Conservation (phyloP, 2,797 vertebrate genomes). For the Diceros bicornis region DNA sequence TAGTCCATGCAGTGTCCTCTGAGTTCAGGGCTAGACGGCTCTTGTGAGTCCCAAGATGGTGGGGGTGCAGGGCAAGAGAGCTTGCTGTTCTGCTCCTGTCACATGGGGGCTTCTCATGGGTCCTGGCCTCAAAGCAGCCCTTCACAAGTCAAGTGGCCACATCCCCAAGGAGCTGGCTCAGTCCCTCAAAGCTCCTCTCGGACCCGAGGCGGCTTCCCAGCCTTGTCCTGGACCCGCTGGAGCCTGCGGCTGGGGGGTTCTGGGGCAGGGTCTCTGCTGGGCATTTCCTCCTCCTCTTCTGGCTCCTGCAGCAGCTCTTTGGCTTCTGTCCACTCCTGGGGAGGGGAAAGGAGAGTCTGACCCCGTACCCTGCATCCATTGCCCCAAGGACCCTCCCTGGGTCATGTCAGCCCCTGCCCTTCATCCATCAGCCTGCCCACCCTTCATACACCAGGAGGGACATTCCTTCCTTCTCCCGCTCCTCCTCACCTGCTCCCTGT, state of each 20-base stretch:
- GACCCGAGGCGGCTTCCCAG: slow-evolving; percentile 73
- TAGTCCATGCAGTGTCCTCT: not conserved
- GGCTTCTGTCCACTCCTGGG: slow-evolving; percentile 94
- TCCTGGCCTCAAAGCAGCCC: not conserved
- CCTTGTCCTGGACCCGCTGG: slow-evolving; percentile 66
- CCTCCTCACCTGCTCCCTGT: slow-evolving; percentile 95
- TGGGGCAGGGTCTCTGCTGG: slow-evolving; percentile 77
- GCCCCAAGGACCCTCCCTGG: not conserved
- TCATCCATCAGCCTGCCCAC: not conserved
- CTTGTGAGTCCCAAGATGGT: not conserved
- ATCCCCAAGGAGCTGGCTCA: slow-evolving; percentile 57
- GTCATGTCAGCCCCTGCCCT: not conserved
- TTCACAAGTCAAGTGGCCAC: slow-evolving; percentile 54
- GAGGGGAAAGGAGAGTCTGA: not conserved
- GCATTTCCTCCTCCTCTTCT: slow-evolving; percentile 54
- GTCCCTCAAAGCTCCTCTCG: slow-evolving; percentile 88
- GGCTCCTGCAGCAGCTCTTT: slow-evolving; percentile 88
- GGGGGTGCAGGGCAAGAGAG: not conserved
- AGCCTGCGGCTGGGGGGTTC: slow-evolving; percentile 73
- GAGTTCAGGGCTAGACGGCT: not conserved
- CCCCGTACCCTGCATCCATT: too few relatives aligned
- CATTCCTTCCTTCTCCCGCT: not conserved
- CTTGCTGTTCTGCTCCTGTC: not conserved
- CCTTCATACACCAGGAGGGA: not conserved
- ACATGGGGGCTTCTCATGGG: not conserved